Conservation (phyloP, 2,888 invertebrate species). For the Pandemis heparana region DNA sequence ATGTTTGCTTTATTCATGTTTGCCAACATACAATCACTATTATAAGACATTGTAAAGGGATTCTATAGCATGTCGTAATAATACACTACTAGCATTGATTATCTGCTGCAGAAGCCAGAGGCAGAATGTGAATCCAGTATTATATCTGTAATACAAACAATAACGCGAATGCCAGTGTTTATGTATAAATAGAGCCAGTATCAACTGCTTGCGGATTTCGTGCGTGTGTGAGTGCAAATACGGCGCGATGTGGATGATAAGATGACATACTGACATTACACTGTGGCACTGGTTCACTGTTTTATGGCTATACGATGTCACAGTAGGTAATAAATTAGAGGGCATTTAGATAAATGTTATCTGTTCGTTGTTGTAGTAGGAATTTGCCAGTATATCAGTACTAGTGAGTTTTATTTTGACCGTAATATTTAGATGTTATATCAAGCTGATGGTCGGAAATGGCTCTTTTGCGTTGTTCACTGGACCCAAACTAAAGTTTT, state of each 20-base stretch:
- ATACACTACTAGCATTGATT: background rate
- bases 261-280: background rate
- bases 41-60: background rate
- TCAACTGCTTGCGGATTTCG: too few relatives aligned
- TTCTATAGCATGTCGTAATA: background rate
- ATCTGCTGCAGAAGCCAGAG: slow-evolving; percentile 1
- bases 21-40: background rate
- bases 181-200: background rate
- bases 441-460: background rate
- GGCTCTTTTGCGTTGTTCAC: background rate
- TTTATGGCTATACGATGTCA: slow-evolving; percentile 19
- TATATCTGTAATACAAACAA: background rate
- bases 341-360: slow-evolving; percentile 41
- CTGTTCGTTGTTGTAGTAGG: slow-evolving; percentile 21
- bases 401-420: slow-evolving; percentile 6
- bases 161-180: background rate
- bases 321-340: slow-evolving; percentile 33
- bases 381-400: slow-evolving; percentile 15
- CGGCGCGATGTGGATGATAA: background rate
- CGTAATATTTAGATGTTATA: background rate
- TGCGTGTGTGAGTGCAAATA: background rate
- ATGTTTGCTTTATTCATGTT: background rate
- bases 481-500: background rate
- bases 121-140: background rate
- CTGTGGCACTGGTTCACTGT: background rate